phyloP scores from a whole-genome alignment of 2,797 vertebrate genomes.

The Betta splendens region DNA sequence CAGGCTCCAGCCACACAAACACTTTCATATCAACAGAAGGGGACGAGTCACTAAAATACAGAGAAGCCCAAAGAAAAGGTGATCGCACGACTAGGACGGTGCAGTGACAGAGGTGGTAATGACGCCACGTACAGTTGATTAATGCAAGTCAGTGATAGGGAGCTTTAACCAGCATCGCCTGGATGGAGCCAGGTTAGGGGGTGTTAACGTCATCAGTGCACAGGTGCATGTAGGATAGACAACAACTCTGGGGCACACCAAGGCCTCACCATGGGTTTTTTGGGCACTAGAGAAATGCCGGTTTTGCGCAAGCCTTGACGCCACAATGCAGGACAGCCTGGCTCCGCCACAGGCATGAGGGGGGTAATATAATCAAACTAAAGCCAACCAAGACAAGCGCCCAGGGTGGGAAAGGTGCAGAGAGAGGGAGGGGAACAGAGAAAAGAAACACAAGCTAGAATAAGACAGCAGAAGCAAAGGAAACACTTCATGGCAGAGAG shows the following conservation, averaged over 20 bases:
- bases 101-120: constrained; percentile 38
- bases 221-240: constrained; percentile 63
- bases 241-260: constrained; percentile 84
- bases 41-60: constrained; percentile 32
- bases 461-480: constrained; percentile 75
- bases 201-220: constrained; percentile 54
- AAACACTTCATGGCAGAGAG: constrained; percentile 64
- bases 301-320: constrained; percentile 99
- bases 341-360: constrained; percentile 90
- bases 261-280: constrained; percentile 96
- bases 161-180: constrained; percentile 30
- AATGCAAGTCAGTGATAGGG: constrained; percentile 39
- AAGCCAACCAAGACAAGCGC: constrained; percentile 90
- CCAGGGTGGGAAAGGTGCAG: constrained; percentile 61
- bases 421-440: constrained; percentile 40
- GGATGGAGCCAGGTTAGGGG: constrained; percentile 10
- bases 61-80: constrained; percentile 44
- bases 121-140: constrained; percentile 34
- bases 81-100: constrained; percentile 41
- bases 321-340: constrained; percentile 97
- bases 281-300: constrained; percentile 99
- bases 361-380: constrained; percentile 96
- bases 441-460: constrained; percentile 53
- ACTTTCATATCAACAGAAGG: constrained; percentile 18
- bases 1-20: neutral